Evolutionary conservation across 2,888 invertebrate genomes (phyloP), one percentile per base, ranked within the genome.

Genomic region (Trissolcus japonicus): DNA sequence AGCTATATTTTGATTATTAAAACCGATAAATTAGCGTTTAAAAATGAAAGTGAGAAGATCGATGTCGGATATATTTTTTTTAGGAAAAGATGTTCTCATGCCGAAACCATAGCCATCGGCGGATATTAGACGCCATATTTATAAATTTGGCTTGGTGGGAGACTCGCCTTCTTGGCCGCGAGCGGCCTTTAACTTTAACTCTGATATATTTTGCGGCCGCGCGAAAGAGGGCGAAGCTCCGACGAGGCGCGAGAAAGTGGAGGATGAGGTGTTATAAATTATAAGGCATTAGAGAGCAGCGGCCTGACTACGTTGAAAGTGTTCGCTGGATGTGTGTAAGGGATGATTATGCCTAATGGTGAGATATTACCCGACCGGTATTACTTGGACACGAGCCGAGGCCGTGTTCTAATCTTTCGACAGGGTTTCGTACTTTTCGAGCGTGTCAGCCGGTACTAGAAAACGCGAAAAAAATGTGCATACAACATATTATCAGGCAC

Each of bases 311-410:
- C 83, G 83, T 80, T 57, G 79, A 71, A 67, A 73, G 76, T 75
- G 83, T 82, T 83, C 82, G 83, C 80, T 83, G 87, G 86, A 86
- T 87, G 88, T 88, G 88, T 88, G 86, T 83, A 86, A 85, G 87
- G 88, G 88, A 88, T 88, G 89, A 88, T 89, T 88, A 88, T 88
- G 86, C 88, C 87, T 89, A 89, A 89, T 89, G 88, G 88, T 89
- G 88, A 89, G 88, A 88, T 89, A 89, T 89, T 87, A 88, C 88
- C 87, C 83, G 82, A 83, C 85, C 82, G 84, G 87, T 84, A 86
- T 88, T 88, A 88, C 88, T 87, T 86, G 88, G 84, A 88, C 88
- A 88, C 84, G 86, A 83, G 83, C 85, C 75, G 82, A 83, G 85
- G 83, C 84, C 85, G 83, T 89, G 88, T 88, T 87, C 86, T 88